phyloP scores from a whole-genome alignment of 2,797 vertebrate species.

The Amniataba percoides region DNA sequence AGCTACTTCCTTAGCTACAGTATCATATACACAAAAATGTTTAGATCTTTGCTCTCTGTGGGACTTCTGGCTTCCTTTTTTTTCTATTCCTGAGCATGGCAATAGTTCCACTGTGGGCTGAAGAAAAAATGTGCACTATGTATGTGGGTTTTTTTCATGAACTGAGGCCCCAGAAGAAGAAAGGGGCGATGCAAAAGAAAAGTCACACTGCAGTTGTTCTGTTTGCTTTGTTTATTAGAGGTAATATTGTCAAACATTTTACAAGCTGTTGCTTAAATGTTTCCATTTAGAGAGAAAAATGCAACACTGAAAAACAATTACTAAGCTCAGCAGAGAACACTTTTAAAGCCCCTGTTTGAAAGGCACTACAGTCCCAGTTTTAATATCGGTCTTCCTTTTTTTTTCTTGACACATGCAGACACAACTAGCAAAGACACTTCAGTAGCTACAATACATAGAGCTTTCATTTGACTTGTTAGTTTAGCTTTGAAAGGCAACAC shows the following conservation, averaged over 20 bases:
- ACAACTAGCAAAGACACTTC: slow-evolving; percentile 76
- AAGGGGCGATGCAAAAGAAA: slow-evolving; percentile 41
- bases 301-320: slow-evolving; percentile 79
- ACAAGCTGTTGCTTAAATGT: slow-evolving; percentile 83
- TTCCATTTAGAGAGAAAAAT: slow-evolving; percentile 79
- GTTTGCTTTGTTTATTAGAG: slow-evolving; percentile 87
- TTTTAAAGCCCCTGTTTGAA: slow-evolving; percentile 72
- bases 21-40: slow-evolving; percentile 36
- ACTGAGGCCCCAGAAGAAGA: background rate
- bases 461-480: slow-evolving; percentile 75
- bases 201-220: slow-evolving; percentile 53
- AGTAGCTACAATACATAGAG: slow-evolving; percentile 78
- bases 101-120: slow-evolving; percentile 10
- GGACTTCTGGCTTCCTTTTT: slow-evolving; percentile 29
- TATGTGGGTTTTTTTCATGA: background rate
- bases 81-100: slow-evolving; percentile 21
- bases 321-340: slow-evolving; percentile 77
- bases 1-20: slow-evolving; percentile 36
- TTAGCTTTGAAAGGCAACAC: slow-evolving; percentile 71
- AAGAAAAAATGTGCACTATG: background rate
- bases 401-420: slow-evolving; percentile 77
- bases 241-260: slow-evolving; percentile 85
- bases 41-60: slow-evolving; percentile 11
- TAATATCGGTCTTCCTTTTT: slow-evolving; percentile 51
- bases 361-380: slow-evolving; percentile 78